Conservation (phyloP, 2,888 invertebrate genomes). For the Beris chalybata region DNA sequence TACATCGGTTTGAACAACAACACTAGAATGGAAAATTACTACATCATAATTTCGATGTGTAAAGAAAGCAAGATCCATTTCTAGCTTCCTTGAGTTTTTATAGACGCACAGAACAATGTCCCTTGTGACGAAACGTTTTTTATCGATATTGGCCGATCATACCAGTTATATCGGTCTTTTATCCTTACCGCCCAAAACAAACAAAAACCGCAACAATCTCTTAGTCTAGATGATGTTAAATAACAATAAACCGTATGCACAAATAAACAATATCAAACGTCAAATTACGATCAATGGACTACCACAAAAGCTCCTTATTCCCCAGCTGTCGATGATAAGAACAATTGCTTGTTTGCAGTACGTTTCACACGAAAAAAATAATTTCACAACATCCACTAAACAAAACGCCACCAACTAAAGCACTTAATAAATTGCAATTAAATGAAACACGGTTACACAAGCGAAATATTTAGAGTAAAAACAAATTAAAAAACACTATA, state of each 20-base stretch:
- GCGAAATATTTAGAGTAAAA: too few species aligned
- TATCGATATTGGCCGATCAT: too few species aligned
- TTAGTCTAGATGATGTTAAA: too few species aligned
- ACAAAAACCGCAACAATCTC: too few species aligned
- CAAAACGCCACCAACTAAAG: constrained; percentile 22
- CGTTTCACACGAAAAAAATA: constrained; percentile 21
- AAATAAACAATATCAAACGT: constrained; percentile 18
- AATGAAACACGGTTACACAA: too few species aligned
- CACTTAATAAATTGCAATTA: neutral
- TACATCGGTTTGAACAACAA: too few species aligned
- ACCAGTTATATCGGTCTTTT: too few species aligned
- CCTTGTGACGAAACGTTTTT: too few species aligned
- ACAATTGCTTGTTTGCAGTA: neutral
- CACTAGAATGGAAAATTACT: constrained; percentile 16
- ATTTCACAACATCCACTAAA: constrained; percentile 18
- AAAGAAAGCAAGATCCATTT: neutral
- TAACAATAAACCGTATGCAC: too few species aligned
- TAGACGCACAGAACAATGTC: constrained; percentile 14
- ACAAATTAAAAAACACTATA: neutral
- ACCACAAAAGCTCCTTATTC: constrained; percentile 28
- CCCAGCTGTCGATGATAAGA: constrained; percentile 1
- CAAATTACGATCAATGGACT: constrained; percentile 23
- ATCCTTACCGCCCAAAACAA: too few species aligned
- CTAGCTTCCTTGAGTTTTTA: neutral
- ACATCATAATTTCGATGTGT: constrained; percentile 25